Base-by-base conservation (phyloP, 1,140 invertebrate genomes). In the Conus ventricosus region DNA sequence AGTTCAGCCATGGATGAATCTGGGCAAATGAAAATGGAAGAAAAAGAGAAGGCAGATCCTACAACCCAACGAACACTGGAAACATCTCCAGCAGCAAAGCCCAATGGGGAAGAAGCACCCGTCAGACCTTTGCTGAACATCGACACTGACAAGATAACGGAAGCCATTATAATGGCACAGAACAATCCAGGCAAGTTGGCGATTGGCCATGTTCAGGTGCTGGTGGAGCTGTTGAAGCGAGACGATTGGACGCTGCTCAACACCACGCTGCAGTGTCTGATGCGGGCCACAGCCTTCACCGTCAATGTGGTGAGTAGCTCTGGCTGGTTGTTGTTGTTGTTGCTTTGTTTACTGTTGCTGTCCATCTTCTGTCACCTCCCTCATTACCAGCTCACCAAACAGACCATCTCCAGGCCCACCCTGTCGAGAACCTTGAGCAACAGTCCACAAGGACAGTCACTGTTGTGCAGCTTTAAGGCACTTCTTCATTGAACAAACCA, bases 211-310 rank as follows among this genome's bases (percentile, higher is more conserved):
- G 96, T 96, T 0, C 96, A 96, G 92, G 95, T 95, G 89, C 91
- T 96, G 39, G 95, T 96, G 23, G 94, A 95, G 55, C 91, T 96
- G 20, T 90, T 96, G 53, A 95, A 95, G 7, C 80, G 88, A 25
- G 94, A 95, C 78, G 96, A 96, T 92, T 94, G 95, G 88, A 94
- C 94, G 13, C 91, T 96, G 10, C 91, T 96, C 20, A 94, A 96
- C 90, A 94, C 96, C 89, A 95, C 96, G 51, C 91, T 96, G 13
- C 95, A 95, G 27, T 96, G 95, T 55, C 95, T 96, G 87, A 95
- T 95, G 84, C 96, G 96, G 91, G 96, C 95, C 94, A 95, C 96
- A 57, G 96, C 96, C n/a, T 96, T 96, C 91, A 95, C 96, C 82
- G 93, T 92, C 55, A 96, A 96, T 93, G 96, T 96, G 94, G 96